Evolutionary conservation across 64 coral and sea anemone genomes (phyloP), one percentile per base, ranked within the genome.

Genomic region (Hydrozoanthus tunicans): DNA sequence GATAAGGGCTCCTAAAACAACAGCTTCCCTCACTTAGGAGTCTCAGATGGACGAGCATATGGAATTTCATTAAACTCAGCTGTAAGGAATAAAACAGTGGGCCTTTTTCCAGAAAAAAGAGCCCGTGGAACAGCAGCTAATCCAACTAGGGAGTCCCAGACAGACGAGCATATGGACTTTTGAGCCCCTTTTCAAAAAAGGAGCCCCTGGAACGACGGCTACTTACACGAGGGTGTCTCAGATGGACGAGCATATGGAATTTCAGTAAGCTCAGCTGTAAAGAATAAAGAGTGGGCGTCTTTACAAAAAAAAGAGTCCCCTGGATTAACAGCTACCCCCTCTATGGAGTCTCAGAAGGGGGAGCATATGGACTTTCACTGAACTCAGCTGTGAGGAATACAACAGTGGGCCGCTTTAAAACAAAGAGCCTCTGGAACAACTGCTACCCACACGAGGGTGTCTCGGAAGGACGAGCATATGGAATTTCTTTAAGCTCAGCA

Each of bases 191-290:
- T 20, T 20, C 20, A 20, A 20, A 20, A 20, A 20, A 20, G 20
- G 20, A 20, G 20, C 20, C 20, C 20, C 20, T 20, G 20, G 20
- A 20, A 0, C 20, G 20, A 20, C 20, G 20, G 20, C 20, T 20
- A 20, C 20, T 20, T 20, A 20, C 20, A 20, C 20, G 20, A 20
- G 20, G 51, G 80, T 24, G 89, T n/a, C 9, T 81, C 86, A 32
- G 32, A 24, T 15, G 77, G 66, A 5, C 78, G 25, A 5, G 61
- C 77, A 0, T 73, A 43, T 0, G 82, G 11, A 0, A 26, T 25
- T 59, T 93, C 94, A 6, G 91, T 90, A 6, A 93, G 58, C 67
- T 94, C 94, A 62, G 79, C 80, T n/a, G 67, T 57, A 43, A 57
- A 15, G 5, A 10, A n/a, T 23, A 51, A 20, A 20, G 20, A 20